These are phyloP conservation scores for Pygmarrhopalites habei DNA, from an alignment of 1,140 invertebrate genomes.

Conservation along the genomic window DNA sequence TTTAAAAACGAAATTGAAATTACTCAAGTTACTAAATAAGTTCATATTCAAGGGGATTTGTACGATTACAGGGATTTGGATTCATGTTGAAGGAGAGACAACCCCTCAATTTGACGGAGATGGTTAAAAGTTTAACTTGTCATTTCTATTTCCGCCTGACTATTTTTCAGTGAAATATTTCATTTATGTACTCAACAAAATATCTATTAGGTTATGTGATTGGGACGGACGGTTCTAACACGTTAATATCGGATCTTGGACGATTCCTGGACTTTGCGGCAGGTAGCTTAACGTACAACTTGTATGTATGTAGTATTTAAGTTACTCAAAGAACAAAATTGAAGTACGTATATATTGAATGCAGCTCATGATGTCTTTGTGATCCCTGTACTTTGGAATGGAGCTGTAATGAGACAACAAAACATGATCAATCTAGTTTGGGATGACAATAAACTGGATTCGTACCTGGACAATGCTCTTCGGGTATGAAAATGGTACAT, in stretches of 20 bases:
- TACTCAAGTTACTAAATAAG: no score
- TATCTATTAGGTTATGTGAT: no score
- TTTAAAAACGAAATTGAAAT: no score
- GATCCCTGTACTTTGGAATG: conserved; percentile 46
- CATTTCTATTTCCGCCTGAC: no score
- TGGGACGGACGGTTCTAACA: conserved; percentile 31
- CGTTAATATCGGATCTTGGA: conserved; percentile 34
- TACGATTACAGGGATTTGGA: conserved; percentile 48
- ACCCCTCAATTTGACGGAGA: conserved; percentile 39
- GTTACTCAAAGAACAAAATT: no score
- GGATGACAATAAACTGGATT: conserved; percentile 44
- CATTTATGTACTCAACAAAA: no score
- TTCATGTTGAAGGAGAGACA: conserved; percentile 46
- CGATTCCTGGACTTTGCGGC: conserved; percentile 39
- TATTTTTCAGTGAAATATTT: no score
- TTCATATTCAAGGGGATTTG: no score
- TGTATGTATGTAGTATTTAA: no score
- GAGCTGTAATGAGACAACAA: conserved; percentile 43
- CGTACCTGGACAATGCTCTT: conserved; percentile 45
- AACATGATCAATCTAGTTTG: conserved; percentile 42
- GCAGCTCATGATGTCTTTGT: conserved; percentile 42
- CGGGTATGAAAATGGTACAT: conserved; percentile 37
- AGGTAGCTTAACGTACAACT: no score
- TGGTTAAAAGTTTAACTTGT: no score
- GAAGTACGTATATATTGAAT: conserved; percentile 2